Evolutionary conservation across 2,797 vertebrate species (phyloP), one percentile per base, ranked within the genome.

Genomic region (Centropyge bicolor): DNA sequence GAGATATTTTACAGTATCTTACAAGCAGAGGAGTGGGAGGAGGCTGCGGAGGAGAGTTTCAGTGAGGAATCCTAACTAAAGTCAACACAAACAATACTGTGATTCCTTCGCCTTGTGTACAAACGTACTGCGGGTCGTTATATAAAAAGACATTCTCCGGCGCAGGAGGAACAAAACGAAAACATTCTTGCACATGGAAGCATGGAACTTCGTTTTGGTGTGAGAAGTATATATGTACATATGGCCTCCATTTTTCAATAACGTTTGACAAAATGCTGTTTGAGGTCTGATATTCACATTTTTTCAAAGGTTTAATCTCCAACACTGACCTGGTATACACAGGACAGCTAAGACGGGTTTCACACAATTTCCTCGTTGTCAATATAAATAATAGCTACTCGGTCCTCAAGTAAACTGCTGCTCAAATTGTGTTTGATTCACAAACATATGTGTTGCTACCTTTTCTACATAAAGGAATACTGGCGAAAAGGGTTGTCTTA

Each of bases 1-100:
- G 87, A 94, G 92, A 91, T 96, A 96, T 95, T 93, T 93, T 96
- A 97, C 96, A 97, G 90, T 96, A 96, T 97, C 90, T 95, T 97
- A 98, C 96, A 97, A 93, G 90, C 89, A 76, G 85, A 84, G 80
- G 77, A 76, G 74, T 43, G 76, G 72, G 78, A 60, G 63, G 24
- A 73, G 48, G 60, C n/a, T 35, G 45, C 60, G 49, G 4, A 75
- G 72, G 72, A 78, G 74, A 63, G 68, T 38, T 62, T 36, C 3
- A 59, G 67, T 62, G 63, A 83, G 77, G 80, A 68, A 66, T 76
- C 72, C 76, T 76, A 61, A 80, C 51, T 54, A 60, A 86, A 72
- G 40, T 17, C 74, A 83, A 80, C 59, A 75, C 60, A 80, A 79
- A 88, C 61, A 83, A 85, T 52, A 76, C 76, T 64, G 45, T 40